Conservation (phyloP, 2,113 vertebrate genomes). For the Tachuris rubrigastra region DNA sequence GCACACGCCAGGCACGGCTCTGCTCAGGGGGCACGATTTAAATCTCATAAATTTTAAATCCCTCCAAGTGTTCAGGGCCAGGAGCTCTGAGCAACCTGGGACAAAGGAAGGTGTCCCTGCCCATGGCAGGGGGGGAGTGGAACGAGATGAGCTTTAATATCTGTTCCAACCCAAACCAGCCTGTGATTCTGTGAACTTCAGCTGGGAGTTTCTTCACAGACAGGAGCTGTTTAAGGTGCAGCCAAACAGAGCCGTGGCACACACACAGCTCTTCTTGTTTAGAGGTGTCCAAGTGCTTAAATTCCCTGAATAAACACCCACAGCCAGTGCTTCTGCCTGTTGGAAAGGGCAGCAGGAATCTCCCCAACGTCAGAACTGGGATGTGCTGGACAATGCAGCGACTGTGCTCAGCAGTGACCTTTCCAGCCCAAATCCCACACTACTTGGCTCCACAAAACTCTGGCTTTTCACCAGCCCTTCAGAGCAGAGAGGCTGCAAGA, state of each 20-base stretch:
- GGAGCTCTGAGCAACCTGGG: background rate
- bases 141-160: background rate
- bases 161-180: background rate
- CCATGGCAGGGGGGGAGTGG: background rate
- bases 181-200: too few relatives aligned
- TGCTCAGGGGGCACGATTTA: rapidly evolving
- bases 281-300: background rate
- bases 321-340: background rate
- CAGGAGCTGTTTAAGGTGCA: background rate
- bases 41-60: background rate
- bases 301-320: background rate
- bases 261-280: background rate
- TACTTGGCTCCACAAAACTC: background rate
- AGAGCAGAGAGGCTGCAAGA: background rate
- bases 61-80: background rate
- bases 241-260: background rate
- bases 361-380: rapidly evolving
- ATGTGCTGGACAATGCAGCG: background rate
- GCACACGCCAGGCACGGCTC: background rate
- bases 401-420: background rate
- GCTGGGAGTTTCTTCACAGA: background rate
- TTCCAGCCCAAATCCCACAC: background rate
- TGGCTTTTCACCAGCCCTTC: background rate
- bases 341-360: background rate
- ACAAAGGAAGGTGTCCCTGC: background rate